A percentile compares a stretch with the other conserved stretches of the same genome.
phyloP scores from a whole-genome alignment of 2,113 vertebrate species.

The Ibidorhyncha struthersii region DNA sequence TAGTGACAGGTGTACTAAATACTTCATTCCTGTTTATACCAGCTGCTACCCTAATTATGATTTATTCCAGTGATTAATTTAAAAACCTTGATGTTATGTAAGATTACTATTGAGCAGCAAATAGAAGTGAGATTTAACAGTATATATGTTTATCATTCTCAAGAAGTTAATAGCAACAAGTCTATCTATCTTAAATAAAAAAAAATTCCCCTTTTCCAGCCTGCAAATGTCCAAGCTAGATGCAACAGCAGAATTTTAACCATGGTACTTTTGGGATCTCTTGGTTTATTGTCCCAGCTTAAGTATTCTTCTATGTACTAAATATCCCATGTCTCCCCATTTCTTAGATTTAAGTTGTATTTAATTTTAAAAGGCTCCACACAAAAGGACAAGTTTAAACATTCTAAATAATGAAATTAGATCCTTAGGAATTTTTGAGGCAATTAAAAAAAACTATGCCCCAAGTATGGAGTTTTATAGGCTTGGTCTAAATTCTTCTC shows the following conservation, averaged over 20 bases:
- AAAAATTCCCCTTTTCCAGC: background rate
- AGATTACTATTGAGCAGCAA: constrained; percentile 21
- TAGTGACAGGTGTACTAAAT: constrained; percentile 17
- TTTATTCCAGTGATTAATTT: constrained; percentile 32
- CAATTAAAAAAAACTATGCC: background rate
- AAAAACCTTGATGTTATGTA: constrained; percentile 7
- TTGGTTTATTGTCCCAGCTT: background rate
- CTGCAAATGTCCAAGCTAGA: background rate
- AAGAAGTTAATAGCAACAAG: constrained; percentile 16
- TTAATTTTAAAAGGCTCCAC: background rate
- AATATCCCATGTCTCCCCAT: fast-evolving
- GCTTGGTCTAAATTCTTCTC: background rate
- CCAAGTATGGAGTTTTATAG: background rate
- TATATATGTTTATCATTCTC: background rate
- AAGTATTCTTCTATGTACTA: background rate
- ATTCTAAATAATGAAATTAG: background rate
- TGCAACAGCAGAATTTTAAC: background rate
- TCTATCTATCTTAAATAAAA: constrained; percentile 7
- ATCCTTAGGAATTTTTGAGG: background rate
- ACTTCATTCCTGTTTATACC: constrained; percentile 15
- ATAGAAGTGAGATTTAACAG: constrained; percentile 44
- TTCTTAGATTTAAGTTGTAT: background rate
- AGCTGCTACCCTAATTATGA: background rate
- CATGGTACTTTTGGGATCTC: background rate
- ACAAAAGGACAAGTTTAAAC: constrained; percentile 1